Conservation (phyloP, 2,888 invertebrate species). For the Cyaniris semiargus region DNA sequence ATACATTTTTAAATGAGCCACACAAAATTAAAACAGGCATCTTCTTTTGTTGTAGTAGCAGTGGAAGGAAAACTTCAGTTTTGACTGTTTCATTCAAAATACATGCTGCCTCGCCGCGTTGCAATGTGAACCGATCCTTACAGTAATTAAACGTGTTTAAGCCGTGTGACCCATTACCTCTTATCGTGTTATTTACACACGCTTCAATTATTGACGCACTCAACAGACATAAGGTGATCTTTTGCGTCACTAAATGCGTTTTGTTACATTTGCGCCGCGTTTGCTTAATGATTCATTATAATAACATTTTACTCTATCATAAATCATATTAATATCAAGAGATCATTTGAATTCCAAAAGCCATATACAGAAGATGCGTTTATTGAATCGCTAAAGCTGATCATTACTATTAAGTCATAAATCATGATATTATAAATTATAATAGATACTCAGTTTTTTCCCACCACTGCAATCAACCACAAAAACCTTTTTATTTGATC, state of each 20-base stretch:
- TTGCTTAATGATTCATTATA: not conserved
- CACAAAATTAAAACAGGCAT: too few species aligned
- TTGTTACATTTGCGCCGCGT: constrained; percentile 11
- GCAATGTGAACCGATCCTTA: not conserved
- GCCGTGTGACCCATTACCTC: not conserved
- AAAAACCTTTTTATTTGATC: not conserved
- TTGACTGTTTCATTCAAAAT: too few species aligned
- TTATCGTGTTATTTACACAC: constrained; percentile 20
- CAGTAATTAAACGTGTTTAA: constrained; percentile 17
- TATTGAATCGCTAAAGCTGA: not conserved
- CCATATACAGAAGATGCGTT: not conserved
- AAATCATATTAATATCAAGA: not conserved
- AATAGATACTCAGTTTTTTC: not conserved
- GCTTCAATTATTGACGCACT: constrained; percentile 24
- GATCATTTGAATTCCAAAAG: not conserved
- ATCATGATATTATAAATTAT: too few species aligned
- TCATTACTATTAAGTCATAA: not conserved
- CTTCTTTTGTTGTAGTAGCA: too few species aligned
- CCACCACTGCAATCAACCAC: not conserved
- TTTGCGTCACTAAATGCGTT: constrained; percentile 17
- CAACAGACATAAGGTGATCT: constrained; percentile 29
- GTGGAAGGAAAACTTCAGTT: too few species aligned
- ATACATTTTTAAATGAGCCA: too few species aligned
- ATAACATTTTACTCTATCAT: not conserved
- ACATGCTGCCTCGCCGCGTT: too few species aligned